Percentiles rank a stretch among this genome's conserved stretches.
phyloP scores from a whole-genome alignment of 2,113 vertebrate genomes.

The Myxocyprinus asiaticus region DNA sequence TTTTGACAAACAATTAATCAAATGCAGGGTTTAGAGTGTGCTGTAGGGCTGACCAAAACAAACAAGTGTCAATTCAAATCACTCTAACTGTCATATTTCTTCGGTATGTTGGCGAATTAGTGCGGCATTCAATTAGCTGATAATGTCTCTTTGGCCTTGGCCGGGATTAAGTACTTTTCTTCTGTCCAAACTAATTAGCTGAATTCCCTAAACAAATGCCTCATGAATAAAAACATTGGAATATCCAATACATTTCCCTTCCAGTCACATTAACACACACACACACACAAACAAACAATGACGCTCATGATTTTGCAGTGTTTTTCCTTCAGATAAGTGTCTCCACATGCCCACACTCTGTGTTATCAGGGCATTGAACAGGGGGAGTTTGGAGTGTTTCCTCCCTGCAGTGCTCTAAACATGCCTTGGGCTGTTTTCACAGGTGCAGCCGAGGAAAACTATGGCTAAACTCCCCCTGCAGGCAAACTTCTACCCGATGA shows the following conservation, averaged over 20 bases:
- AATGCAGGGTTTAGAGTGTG: neutral
- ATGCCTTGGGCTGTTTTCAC: constrained; percentile 34
- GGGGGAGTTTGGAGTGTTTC: neutral
- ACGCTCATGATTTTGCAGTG: neutral
- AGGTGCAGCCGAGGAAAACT: constrained; percentile 87
- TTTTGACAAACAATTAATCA: constrained; percentile 10
- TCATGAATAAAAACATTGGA: constrained; percentile 26
- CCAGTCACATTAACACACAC: neutral
- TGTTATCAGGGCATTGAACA: neutral
- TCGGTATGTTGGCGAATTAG: neutral
- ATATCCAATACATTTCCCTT: neutral
- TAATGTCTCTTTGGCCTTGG: neutral
- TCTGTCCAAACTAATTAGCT: neutral
- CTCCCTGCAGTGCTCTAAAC: neutral
- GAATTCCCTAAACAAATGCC: neutral
- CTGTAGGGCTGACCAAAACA: constrained; percentile 8
- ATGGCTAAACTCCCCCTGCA: constrained; percentile 88
- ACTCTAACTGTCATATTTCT: neutral
- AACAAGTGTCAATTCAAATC: constrained; percentile 24
- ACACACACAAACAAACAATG: too few relatives aligned
- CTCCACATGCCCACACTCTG: neutral
- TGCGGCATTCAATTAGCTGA: constrained; percentile 11
- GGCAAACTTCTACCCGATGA: constrained; percentile 93
- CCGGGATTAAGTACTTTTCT: constrained; percentile 10
- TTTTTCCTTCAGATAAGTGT: neutral